phyloP scores from a whole-genome alignment of 2,113 vertebrate species.

The Megaceryle maxima region DNA sequence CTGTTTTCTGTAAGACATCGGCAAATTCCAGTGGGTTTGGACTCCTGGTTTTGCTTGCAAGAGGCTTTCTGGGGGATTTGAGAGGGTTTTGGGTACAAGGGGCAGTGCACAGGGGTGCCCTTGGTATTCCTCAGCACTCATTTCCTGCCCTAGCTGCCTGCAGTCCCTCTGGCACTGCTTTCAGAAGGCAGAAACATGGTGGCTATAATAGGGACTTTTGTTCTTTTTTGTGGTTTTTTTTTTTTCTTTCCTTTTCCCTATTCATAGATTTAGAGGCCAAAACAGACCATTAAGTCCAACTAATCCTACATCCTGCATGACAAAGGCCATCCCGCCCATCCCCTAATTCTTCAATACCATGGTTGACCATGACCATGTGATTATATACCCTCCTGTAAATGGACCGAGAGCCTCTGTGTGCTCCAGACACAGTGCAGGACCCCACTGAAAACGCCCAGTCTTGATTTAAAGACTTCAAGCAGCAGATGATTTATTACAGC shows the following conservation, averaged over 20 bases:
- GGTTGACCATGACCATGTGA: background rate
- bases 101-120: background rate
- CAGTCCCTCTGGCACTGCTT: background rate
- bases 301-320: conserved; percentile 30
- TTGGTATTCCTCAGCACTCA: background rate
- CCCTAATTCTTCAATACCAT: background rate
- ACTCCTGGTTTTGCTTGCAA: background rate
- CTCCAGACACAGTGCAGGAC: background rate
- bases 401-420: background rate
- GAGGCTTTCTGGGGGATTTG: background rate
- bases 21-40: background rate
- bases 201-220: background rate
- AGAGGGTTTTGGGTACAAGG: background rate
- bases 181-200: background rate
- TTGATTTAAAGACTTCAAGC: conserved; percentile 24
- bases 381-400: background rate
- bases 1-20: background rate
- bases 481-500: background rate
- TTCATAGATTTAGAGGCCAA: conserved; percentile 15
- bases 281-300: conserved; percentile 10
- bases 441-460: background rate
- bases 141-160: background rate
- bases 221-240: background rate
- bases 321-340: background rate
- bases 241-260: background rate